Evolutionary conservation across 2,888 invertebrate genomes (phyloP), one percentile per base, ranked within the genome.

Genomic region (Sialis fuliginosa): DNA sequence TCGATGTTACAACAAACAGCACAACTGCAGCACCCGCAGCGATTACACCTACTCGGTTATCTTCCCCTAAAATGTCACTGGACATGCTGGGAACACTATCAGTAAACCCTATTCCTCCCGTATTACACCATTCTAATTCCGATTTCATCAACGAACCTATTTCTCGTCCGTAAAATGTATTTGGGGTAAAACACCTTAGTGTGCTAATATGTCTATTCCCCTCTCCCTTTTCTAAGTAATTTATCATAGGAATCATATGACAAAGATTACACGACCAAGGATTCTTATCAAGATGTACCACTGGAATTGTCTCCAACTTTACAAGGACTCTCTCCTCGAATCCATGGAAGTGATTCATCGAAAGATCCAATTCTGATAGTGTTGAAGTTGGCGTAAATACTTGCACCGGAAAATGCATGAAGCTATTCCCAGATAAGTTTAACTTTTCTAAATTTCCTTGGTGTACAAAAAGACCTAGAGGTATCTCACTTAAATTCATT

Each of bases 401-500:
- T 54, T 74, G 71, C 33, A 67, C 67, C 8, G 73, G 75, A 54
- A 81, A 67, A 44, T 65, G 68, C 1, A 65, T 66, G 48, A 87
- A 67, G 58, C 75, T 71, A 65, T 86, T 87, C 58, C 78, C 75
- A 34, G 84, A 84, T 55, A 87, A 64, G 65, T 86, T 84, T 51
- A 87, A 66, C 50, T 71, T 70, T 48, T 71, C 69, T 49, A 87
- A 62, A 53, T 75, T 71, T 35, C 73, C 70, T 53, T 76, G 71
- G 53, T 73, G 70, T 1, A 67, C 71, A 50, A 80, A 70, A 52
- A 79, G 67, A 52, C 73, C 71, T 1, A 67, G 62, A 1, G 79
- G 76, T 42, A 79, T 58, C 6, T 70, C 68, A 5, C 67, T 63
- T 40, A 79, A 58, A 6, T 70, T 70, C 57, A 79, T 67, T 55